Conservation (phyloP, 2,888 invertebrate species). For the Tholera decimalis region DNA sequence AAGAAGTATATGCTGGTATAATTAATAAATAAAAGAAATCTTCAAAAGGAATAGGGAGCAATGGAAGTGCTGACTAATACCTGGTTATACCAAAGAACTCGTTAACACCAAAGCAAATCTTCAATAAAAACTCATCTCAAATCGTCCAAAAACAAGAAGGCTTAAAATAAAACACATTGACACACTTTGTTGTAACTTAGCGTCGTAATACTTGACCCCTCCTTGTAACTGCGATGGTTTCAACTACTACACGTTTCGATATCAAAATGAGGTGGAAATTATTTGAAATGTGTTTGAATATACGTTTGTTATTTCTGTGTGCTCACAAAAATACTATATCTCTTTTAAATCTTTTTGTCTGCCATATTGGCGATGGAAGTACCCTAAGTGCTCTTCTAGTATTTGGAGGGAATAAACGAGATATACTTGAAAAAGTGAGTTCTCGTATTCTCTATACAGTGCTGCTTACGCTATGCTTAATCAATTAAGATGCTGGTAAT, state of each 20-base stretch:
- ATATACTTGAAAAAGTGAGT: background rate
- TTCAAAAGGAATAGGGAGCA: too few species aligned
- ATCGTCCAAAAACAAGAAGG: background rate
- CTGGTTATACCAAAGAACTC: background rate
- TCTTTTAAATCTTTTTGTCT: background rate
- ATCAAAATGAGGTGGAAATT: background rate
- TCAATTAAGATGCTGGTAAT: background rate
- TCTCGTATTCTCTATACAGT: background rate
- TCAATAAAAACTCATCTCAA: background rate
- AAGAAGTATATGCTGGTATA: too few species aligned
- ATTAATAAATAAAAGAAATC: too few species aligned
- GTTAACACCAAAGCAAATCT: background rate
- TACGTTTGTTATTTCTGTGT: conserved; percentile 1
- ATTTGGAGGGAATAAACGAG: background rate
- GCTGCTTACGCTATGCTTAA: background rate
- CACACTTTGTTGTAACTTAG: background rate
- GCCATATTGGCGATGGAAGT: too few species aligned
- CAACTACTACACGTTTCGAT: background rate
- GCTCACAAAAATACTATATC: background rate
- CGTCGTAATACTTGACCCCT: background rate
- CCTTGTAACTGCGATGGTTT: background rate
- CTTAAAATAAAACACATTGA: background rate
- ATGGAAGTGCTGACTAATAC: background rate
- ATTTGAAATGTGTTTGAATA: background rate
- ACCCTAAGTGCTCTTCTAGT: too few species aligned